Evolutionary conservation across 37 sponge, comb jelly and placozoan species (phyloP).

Genomic region (Cladorhizidae sp.): DNA sequence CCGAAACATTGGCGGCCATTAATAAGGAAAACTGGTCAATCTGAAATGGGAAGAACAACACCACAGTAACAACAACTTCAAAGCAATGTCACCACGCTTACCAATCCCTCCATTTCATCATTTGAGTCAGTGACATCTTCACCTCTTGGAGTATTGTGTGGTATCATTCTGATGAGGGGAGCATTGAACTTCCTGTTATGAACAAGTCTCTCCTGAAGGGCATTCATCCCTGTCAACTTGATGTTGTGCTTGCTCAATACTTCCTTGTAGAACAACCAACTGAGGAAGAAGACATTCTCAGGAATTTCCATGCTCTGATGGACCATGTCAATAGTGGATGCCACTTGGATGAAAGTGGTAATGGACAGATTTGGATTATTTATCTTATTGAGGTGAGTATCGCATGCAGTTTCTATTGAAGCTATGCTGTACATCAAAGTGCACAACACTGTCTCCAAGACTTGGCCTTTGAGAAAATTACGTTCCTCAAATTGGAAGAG

Average conservation of each 20-base stretch:
- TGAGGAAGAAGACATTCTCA: not conserved
- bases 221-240: not conserved
- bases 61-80: too few species aligned
- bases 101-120: slow-evolving; percentile 1
- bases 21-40: too few species aligned
- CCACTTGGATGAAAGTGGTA: slow-evolving; percentile 40
- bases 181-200: slow-evolving; percentile 10
- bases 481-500: slow-evolving; percentile 21
- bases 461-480: not conserved
- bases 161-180: not conserved
- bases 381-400: slow-evolving; percentile 3
- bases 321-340: slow-evolving; percentile 38
- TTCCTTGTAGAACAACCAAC: slow-evolving; percentile 33
- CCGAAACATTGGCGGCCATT: not conserved
- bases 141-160: not conserved
- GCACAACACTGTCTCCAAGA: slow-evolving; percentile 29
- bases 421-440: slow-evolving; percentile 54
- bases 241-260: slow-evolving; percentile 14
- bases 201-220: not conserved
- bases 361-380: slow-evolving; percentile 30
- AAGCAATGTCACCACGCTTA: too few species aligned
- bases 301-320: not conserved
- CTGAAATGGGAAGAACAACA: too few species aligned
- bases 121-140: slow-evolving; percentile 25
- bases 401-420: slow-evolving; percentile 36